Percentiles rank a stretch among this genome's conserved stretches.
Conservation (phyloP, 2,797 vertebrate species). For the Gallinago nigripennis region DNA sequence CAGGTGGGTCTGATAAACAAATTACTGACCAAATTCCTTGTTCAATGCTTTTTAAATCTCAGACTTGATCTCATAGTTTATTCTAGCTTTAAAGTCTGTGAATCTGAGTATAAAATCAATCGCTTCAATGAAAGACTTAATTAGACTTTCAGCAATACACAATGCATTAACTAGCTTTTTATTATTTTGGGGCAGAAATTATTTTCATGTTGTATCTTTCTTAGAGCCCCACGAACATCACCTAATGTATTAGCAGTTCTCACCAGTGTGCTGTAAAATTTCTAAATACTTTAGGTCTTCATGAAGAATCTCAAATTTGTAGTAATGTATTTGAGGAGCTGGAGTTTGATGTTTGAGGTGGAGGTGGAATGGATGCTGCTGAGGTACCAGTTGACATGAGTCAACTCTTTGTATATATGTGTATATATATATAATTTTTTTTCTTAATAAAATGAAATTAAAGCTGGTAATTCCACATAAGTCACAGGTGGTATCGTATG, state of each 20-base stretch:
- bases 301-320: not conserved
- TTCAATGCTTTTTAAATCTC: not conserved
- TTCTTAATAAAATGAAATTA: not conserved
- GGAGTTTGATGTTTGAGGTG: not conserved
- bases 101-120: not conserved
- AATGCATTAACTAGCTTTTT: not conserved
- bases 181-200: not conserved
- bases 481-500: not conserved
- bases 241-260: not conserved
- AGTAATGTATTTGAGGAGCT: not conserved
- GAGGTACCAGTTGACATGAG: fast-evolving
- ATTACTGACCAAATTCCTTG: not conserved
- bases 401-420: not conserved
- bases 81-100: not conserved
- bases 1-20: not conserved
- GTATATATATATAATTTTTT: not conserved
- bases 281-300: not conserved
- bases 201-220: not conserved
- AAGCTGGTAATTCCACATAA: not conserved
- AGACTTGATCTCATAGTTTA: not conserved
- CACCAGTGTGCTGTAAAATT: not conserved
- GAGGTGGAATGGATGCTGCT: not conserved
- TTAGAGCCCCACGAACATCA: not conserved
- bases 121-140: not conserved
- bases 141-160: not conserved